A percentile compares a stretch with the other conserved stretches of the same genome.
Conservation (phyloP, 2,888 invertebrate genomes). For the Agriotes lineatus region DNA sequence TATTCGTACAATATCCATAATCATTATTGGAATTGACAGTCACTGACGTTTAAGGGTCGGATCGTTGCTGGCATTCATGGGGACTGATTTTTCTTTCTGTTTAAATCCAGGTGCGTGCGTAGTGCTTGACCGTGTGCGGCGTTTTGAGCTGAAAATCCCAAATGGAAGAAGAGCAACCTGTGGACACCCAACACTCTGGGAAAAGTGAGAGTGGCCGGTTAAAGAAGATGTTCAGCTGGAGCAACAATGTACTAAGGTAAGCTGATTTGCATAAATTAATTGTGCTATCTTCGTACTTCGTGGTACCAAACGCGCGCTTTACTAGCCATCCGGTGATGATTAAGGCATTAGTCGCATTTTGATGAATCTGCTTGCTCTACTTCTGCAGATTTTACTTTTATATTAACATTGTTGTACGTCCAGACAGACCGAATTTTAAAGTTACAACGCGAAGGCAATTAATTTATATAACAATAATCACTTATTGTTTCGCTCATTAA, state of each 20-base stretch:
- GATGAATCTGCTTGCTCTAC: no score
- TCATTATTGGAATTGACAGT: not conserved
- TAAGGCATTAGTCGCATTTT: no score
- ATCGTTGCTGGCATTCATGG: not conserved
- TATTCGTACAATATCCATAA: slow-evolving; percentile 1
- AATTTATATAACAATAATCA: no score
- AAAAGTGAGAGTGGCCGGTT: slow-evolving; percentile 20
- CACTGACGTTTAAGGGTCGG: not conserved
- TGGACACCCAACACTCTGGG: not conserved
- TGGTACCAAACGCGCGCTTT: not conserved
- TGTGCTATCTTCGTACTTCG: not conserved
- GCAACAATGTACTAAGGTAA: slow-evolving; percentile 54
- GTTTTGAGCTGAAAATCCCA: not conserved
- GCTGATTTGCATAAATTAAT: slow-evolving; percentile 34
- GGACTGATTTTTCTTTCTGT: not conserved
- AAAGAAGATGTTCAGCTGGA: slow-evolving; percentile 58
- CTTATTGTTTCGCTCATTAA: no score
- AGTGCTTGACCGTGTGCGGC: slow-evolving; percentile 5
- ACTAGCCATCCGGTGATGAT: no score
- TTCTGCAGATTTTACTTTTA: no score
- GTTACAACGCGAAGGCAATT: no score
- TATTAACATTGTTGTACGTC: no score
- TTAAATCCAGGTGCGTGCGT: slow-evolving; percentile 15
- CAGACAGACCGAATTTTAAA: no score
- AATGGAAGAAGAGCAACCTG: slow-evolving; percentile 10